Evolutionary conservation across 2,888 invertebrate species (phyloP).

Genomic region (Himalopsyche tibetana): DNA sequence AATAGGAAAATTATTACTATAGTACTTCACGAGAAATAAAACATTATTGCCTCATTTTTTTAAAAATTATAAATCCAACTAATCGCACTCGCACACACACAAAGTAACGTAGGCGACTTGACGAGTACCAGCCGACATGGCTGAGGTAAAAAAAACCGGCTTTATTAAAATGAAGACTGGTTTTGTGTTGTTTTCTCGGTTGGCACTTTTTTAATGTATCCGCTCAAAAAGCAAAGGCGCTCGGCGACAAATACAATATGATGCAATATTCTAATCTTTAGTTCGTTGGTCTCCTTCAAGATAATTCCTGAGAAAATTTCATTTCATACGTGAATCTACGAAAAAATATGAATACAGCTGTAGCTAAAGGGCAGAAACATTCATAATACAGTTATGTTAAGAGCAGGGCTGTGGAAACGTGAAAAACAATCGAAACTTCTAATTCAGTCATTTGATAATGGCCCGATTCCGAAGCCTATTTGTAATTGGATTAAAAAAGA

Average conservation of each 20-base stretch:
- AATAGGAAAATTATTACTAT: constrained; percentile 10
- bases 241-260: background rate
- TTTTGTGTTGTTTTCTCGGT: constrained; percentile 43
- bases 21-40: background rate
- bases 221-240: constrained; percentile 17
- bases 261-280: background rate
- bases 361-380: no score
- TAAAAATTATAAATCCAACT: constrained; percentile 24
- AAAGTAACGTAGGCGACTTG: constrained; percentile 34
- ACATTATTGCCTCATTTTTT: constrained; percentile 31
- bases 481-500: no score
- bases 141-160: constrained; percentile 46
- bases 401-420: no score
- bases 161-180: constrained; percentile 53
- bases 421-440: no score
- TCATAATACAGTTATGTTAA: no score
- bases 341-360: no score
- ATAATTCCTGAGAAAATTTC: background rate
- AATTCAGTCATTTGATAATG: no score
- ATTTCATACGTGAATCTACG: background rate
- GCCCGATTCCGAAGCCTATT: no score
- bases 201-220: constrained; percentile 19
- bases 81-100: constrained; percentile 18
- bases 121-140: background rate
- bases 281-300: background rate